Evolutionary conservation across 2,113 vertebrate species (phyloP).

Genomic region (Takifugu bimaculatus): DNA sequence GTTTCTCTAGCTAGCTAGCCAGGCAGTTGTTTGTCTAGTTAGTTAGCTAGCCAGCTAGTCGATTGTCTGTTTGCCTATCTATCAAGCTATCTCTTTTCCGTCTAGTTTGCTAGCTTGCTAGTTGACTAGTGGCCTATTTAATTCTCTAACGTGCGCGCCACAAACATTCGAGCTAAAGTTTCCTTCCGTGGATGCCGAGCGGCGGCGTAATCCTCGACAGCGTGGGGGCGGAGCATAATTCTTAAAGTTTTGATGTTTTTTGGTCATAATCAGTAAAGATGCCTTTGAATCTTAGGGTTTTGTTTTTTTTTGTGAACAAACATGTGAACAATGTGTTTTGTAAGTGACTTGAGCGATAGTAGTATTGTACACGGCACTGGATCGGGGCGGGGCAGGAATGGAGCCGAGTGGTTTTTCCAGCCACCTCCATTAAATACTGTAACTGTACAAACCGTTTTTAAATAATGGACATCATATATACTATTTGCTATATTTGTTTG

Average conservation of each 20-base stretch:
- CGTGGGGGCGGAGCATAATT: constrained; percentile 29
- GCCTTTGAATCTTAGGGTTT: constrained; percentile 78
- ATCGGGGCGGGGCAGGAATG: constrained; percentile 32
- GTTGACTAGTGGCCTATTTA: constrained; percentile 55
- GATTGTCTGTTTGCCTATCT: constrained; percentile 47
- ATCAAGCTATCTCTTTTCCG: constrained; percentile 55
- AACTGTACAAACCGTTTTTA: constrained; percentile 77
- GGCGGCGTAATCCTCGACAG: constrained; percentile 6
- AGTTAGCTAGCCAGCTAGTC: constrained; percentile 37
- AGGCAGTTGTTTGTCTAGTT: constrained; percentile 38
- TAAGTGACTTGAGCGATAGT: constrained; percentile 75
- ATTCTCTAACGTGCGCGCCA: constrained; percentile 26
- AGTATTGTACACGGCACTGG: constrained; percentile 76
- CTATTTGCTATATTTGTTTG: constrained; percentile 77
- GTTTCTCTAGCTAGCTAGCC: constrained; percentile 33
- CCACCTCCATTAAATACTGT: constrained; percentile 71
- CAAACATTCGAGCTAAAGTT: constrained; percentile 11
- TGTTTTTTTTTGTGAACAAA: constrained; percentile 70
- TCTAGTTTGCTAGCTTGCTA: constrained; percentile 56
- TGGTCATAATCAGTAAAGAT: constrained; percentile 76
- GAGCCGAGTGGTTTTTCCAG: constrained; percentile 60
- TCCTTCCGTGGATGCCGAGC: constrained; percentile 24
- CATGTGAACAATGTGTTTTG: constrained; percentile 81
- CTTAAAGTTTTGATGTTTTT: constrained; percentile 60
- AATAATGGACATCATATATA: constrained; percentile 70